A percentile compares a stretch with the other conserved stretches of the same genome.
Evolutionary conservation across 2,888 invertebrate species (phyloP).

Genomic region (Clunio marinus): DNA sequence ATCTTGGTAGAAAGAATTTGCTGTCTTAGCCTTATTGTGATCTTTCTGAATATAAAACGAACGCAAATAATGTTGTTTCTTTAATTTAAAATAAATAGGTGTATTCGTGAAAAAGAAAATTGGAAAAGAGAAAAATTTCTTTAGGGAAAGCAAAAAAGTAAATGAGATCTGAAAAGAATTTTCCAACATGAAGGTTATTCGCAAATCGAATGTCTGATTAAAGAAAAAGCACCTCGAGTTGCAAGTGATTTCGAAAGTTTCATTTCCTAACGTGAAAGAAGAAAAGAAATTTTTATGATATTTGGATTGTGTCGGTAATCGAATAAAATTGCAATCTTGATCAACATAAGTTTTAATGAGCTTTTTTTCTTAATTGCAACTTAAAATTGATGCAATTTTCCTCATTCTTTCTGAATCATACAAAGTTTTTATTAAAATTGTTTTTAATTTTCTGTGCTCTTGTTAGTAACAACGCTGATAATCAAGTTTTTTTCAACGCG

Average conservation of each 20-base stretch:
- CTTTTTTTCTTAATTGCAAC: too few species aligned
- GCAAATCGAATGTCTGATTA: conserved; percentile 29
- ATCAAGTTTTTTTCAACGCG: too few species aligned
- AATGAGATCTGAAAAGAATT: neutral
- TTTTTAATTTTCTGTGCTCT: too few species aligned
- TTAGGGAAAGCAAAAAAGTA: neutral
- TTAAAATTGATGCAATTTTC: too few species aligned
- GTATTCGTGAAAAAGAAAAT: conserved; percentile 3
- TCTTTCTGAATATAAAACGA: neutral
- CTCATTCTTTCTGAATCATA: too few species aligned
- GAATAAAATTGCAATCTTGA: too few species aligned
- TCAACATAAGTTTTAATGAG: too few species aligned
- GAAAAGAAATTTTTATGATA: conserved; percentile 6
- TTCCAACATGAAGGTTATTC: conserved; percentile 9
- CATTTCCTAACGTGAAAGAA: neutral
- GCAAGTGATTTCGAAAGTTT: conserved; percentile 26
- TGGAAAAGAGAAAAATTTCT: neutral
- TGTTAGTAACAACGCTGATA: too few species aligned
- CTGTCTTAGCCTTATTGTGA: too few species aligned
- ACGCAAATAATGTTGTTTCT: neutral
- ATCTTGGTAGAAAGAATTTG: too few species aligned
- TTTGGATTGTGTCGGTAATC: neutral
- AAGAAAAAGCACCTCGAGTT: conserved; percentile 23
- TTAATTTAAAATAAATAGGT: conserved; percentile 22
- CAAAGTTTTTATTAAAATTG: too few species aligned